Base-by-base conservation (phyloP, 2,888 invertebrate species). In the Troides oblongomaculatus region DNA sequence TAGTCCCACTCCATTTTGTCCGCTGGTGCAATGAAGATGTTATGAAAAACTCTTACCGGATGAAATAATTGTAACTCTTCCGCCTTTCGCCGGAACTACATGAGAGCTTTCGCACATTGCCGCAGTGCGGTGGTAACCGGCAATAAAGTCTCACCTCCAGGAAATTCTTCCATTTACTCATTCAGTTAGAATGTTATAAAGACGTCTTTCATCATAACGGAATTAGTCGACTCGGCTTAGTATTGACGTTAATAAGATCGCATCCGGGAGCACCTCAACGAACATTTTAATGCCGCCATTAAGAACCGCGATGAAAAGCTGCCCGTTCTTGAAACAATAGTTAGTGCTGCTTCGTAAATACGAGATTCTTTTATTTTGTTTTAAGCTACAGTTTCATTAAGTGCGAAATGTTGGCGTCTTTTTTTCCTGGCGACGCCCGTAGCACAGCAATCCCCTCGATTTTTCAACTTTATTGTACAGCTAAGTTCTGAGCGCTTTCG, bases 301-400 rank as follows among this genome's bases (percentile, higher is more conserved):
- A 87, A 82, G 81, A 78, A 64, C 74, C 73, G 76, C 81, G 79
- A 79, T 79, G 83, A 82, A 83, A 83, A 80, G 81, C 79, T 77
- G 75, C 79, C 76, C 79, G 79, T 84, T 85, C 84, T 81, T 81
- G 81, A 80, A 87, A 88, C 85, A 88, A 89, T 88, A 84, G 82
- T 85, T 84, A 85, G 81, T 78, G 80, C 79, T 78, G 82, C 80
- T 78, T 77, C 80, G 86, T 88, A 87, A 91, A 89, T 86, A 85
- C 84, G 83, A 76, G 79, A 81, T 83, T 88, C 86, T 84, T 89
- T 88, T 89, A 89, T 90, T 89, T 88, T 87, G 84, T 89, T 90
- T 86, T 85, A 21, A 78, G 86, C 84, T 82, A 89, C 90, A 88
- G 90, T 90, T 92, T 91, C 90, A 91, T 91, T 92, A 91, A 88